Base-by-base conservation (phyloP, 2,113 vertebrate species). In the Ariopsis seemanni region DNA sequence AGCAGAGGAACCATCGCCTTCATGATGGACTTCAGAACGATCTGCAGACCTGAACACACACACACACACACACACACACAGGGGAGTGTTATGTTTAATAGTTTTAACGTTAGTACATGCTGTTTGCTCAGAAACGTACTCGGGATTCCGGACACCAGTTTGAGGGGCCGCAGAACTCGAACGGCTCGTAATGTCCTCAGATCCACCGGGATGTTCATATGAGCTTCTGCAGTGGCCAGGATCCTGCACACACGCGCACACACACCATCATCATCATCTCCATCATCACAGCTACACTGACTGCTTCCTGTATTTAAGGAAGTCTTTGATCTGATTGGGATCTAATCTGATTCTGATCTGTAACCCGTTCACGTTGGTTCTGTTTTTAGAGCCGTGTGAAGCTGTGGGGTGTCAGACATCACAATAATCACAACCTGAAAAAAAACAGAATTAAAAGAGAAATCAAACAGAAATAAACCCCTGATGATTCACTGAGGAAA, bases 1-100 rank as follows among this genome's bases (percentile, higher is more conserved):
- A 99, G 97, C 63, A 99, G 96, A 79, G 98, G 98, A 82, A 99
- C 97, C 98, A 99, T 99, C 85, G 98, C 98, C 95, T 99, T 99
- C 97, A 99, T 99, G 91, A 99, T 99, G 86, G 98, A 99, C 93
- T 99, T 99, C 91, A 99, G 88, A 80, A 99, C 98, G 6, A 99
- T 99, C 95, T 99, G 98, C 84, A 99, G 94, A 94, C 98, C 98
- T 99, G 84, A 87, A 30, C 53, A 85, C 63, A 90, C 52, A 91
- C 34, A 81, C 7, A 86, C 22, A 85, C 48, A 80, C 65, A 58
- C 62, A 82, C 17, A 85, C 74, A 85, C 71, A 55, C 58, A 82
- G 52, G 82, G 27, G 22, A 85, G 30, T 11, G 25, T 77, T 34
- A 55, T 30, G 25, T 72, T 82, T 5, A n/a, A 82, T 25, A 4